Evolutionary conservation across 2,113 vertebrate species (phyloP), one percentile per base, ranked within the genome.

Genomic region (Amazona vittata): DNA sequence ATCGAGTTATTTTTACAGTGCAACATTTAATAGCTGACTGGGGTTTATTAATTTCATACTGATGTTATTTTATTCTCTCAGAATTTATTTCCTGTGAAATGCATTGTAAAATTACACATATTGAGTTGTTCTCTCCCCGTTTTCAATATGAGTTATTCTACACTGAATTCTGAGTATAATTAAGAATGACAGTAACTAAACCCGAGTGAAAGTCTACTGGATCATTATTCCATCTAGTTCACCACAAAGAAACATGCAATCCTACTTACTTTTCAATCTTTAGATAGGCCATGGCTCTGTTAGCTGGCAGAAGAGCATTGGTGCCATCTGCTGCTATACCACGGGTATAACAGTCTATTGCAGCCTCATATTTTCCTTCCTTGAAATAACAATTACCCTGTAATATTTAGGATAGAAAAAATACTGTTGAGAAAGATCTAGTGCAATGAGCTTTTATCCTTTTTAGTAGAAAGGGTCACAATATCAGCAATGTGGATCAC

Each of bases 351-450:
- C 99, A 99, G 21, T 99, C 99, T 43, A 98, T 98, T 6, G 99
- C 99, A 49, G 97, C 97, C 91, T 99, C 99, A 2, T 99, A 99
- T 76, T 98, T 99, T 5, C 99, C 99, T 90, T 99, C 99, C 97
- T 99, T 99, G 96, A 99, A 99, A 97, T 99, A 99, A 52, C 98
- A 98, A 24, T 99, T 99, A 21, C 99, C 99, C 99, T 99, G 76
- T 55, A 55, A 73, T 10, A 78, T 65, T 82, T 15, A 86, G 11
- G n/a, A 50, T 29, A 82, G 5, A 21, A 49, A 63, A 83, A 35
- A 0, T 0, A 39, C 16, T 2, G 0, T 13, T 84, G 24, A 84
- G 46, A 55, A 78, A 91, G 10, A 60, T 11, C 3, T 6, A 81
- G 33, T 22, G 15, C 35, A 74, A 47, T 39, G 5, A 67, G 24